phyloP scores from a whole-genome alignment of 53 echinoderm and acorn worm genomes.

The Crossaster papposus region DNA sequence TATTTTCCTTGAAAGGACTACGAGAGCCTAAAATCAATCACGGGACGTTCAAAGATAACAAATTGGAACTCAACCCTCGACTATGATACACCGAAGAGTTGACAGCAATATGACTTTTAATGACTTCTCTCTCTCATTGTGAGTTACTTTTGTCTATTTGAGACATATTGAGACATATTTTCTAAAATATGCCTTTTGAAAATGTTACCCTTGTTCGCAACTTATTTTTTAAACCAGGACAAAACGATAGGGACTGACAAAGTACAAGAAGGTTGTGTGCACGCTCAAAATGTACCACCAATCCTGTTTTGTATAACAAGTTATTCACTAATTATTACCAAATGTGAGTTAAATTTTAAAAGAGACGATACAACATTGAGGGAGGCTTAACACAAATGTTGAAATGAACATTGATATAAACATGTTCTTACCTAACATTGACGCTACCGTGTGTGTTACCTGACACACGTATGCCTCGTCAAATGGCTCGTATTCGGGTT shows the following conservation, averaged over 20 bases:
- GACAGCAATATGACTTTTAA: neutral
- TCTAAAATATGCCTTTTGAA: no score
- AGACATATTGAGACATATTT: no score
- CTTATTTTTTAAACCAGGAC: no score
- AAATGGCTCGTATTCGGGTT: constrained; percentile 38
- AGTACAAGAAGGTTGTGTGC: no score
- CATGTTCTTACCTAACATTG: constrained; percentile 31
- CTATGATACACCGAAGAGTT: neutral
- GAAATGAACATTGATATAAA: neutral
- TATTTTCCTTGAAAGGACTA: neutral
- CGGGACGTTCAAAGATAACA: neutral
- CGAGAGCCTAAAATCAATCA: neutral
- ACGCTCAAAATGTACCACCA: no score
- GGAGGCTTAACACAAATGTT: neutral
- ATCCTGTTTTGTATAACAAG: no score
- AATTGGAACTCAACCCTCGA: neutral
- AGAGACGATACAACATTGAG: neutral
- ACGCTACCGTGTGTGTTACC: constrained; percentile 41
- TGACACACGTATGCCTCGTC: constrained; percentile 41
- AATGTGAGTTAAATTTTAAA: neutral
- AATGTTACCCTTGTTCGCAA: no score
- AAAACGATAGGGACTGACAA: no score
- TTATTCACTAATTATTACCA: no score
- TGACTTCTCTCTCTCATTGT: no score
- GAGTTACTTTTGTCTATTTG: no score